Base-by-base conservation (phyloP, 1,140 invertebrate species). In the Onthophagus taurus region DNA sequence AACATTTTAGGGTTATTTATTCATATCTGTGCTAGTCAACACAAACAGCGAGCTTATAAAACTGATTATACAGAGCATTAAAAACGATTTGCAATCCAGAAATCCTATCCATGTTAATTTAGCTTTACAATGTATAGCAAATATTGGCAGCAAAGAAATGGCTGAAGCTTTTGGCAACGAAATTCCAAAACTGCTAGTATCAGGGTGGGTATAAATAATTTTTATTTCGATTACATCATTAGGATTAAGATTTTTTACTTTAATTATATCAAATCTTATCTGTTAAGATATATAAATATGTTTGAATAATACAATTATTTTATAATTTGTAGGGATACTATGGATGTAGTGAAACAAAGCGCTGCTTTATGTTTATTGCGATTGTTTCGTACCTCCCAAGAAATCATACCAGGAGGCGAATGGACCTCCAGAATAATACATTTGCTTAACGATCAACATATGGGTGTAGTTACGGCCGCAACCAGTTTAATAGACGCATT, bases 131-230 rank as follows among this genome's bases (percentile, higher is more conserved):
- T 99, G 97, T 67, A 98, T 99, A 59, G 95, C 97, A 11, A 99
- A 99, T 69, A 98, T 99, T 69, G 96, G 96, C 17, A 97, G 90
- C 59, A 87, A 92, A 63, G 97, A 99, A 66, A 99, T 99, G 97
- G 95, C 94, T 13, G 96, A 99, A 67, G 92, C 92, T 18, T 97
- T 99, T 72, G 88, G 89, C 21, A 87, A 86, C 55, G 96, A 99
- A 65, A 97, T 99, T 66, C 96, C 95, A 48, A 97, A 97, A 68
- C 72, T 99, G 29, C 77, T 99, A 35, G 93, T 99, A 14, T 97
- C 95, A 45, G 93, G 89, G 88, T 91, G 75, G 70, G 70, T 62
- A 14, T 12, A 14, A 31, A 12, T 26, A 26, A 7, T 26, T 26
- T 7, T 6, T 26, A 26, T 26, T 26, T 26, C 6, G n/a, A 26